Conservation (phyloP, 2,888 invertebrate species). For the Ganaspis brasiliensis region DNA sequence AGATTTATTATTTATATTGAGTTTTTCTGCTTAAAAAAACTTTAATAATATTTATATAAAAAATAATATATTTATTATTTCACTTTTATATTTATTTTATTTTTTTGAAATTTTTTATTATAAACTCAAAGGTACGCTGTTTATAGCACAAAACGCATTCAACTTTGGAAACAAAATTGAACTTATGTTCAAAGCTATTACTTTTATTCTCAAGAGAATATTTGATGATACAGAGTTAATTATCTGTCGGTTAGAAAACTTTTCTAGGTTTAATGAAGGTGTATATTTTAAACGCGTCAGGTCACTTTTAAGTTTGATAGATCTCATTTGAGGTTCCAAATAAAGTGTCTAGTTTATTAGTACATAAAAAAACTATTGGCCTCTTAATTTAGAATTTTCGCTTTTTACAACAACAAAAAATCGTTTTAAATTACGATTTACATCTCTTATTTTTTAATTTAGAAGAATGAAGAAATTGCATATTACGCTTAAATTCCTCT, state of each 20-base stretch:
- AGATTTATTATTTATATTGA: too few species aligned
- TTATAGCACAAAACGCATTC: background rate
- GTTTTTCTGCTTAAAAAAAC: too few species aligned
- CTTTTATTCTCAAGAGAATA: background rate
- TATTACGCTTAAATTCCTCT: too few species aligned
- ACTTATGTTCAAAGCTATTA: background rate
- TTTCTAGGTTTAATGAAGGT: conserved; percentile 1
- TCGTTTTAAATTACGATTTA: too few species aligned
- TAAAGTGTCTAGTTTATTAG: background rate
- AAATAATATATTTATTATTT: too few species aligned
- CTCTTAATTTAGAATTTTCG: background rate
- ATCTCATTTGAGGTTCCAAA: conserved; percentile 15
- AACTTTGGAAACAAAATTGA: conserved; percentile 12
- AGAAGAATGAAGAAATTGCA: too few species aligned
- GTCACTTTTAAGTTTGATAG: conserved; percentile 10
- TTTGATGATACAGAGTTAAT: conserved; percentile 11
- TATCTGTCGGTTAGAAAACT: conserved; percentile 3
- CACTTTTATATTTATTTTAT: too few species aligned
- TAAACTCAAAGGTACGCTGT: background rate
- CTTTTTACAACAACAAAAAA: background rate
- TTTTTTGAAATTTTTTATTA: background rate
- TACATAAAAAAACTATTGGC: background rate
- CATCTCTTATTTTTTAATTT: too few species aligned
- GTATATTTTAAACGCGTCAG: background rate
- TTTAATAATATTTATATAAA: too few species aligned